Percentiles rank a stretch among this genome's conserved stretches.
Evolutionary conservation across 1,140 invertebrate species (phyloP).

Genomic region (Drosophila subpulchrella): DNA sequence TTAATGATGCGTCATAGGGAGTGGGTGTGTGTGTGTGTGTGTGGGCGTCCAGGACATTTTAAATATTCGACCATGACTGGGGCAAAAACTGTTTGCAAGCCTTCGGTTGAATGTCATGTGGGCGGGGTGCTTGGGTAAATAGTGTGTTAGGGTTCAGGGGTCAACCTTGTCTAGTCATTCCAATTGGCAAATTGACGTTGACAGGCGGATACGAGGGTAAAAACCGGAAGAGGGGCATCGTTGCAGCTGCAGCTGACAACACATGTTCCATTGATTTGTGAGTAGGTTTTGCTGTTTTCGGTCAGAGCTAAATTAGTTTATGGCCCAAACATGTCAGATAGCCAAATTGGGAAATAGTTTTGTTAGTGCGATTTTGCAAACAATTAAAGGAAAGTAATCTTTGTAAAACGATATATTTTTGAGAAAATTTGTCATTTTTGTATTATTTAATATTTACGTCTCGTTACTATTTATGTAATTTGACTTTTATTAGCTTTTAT

Average conservation of each 20-base stretch:
- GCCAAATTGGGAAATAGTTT: conserved; percentile 9
- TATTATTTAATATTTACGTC: too few species aligned
- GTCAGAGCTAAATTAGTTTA: conserved; percentile 49
- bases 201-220: conserved; percentile 33
- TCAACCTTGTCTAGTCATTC: conserved; percentile 39
- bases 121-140: conserved; percentile 1
- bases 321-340: conserved; percentile 28
- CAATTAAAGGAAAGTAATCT: neutral
- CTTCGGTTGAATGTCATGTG: conserved; percentile 22
- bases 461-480: neutral
- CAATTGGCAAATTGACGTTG: conserved; percentile 64
- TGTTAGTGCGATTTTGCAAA: neutral
- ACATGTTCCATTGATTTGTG: conserved; percentile 56
- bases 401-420: neutral
- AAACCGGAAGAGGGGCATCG: conserved; percentile 13
- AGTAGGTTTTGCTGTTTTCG: conserved; percentile 25
- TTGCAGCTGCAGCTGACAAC: conserved; percentile 20
- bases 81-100: conserved; percentile 18
- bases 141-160: conserved; percentile 13
- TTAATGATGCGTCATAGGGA: conserved; percentile 54
- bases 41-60: conserved; percentile 24
- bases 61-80: conserved; percentile 51
- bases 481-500: conserved; percentile 11
- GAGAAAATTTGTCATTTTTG: too few species aligned
- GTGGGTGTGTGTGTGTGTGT: conserved; percentile 1